Percentiles rank a stretch among this genome's conserved stretches.
Evolutionary conservation across 2,888 invertebrate species (phyloP).

Genomic region (Lamproptera curius): DNA sequence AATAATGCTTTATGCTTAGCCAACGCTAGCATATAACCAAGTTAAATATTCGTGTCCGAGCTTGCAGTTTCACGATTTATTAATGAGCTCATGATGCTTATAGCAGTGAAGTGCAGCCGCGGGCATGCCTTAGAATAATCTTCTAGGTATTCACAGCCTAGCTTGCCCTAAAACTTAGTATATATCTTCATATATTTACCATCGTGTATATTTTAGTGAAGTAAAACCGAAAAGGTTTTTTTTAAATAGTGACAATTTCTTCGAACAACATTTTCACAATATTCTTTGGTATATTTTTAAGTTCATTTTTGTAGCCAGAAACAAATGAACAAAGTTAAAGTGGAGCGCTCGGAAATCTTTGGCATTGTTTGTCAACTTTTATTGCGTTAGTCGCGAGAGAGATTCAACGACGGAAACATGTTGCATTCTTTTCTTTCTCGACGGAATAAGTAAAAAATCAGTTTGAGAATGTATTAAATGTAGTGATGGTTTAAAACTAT

Average conservation of each 20-base stretch:
- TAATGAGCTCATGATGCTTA: constrained; percentile 1
- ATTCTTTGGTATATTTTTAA: no score
- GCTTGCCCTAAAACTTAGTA: no score
- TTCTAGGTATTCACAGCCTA: no score
- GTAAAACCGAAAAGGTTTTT: no score
- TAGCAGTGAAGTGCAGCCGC: not conserved
- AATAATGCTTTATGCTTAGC: no score
- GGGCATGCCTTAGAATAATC: constrained; percentile 10
- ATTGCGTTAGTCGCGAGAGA: constrained; percentile 14
- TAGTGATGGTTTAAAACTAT: no score
- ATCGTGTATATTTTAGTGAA: no score
- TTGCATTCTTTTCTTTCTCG: constrained; percentile 11
- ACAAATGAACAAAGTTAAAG: constrained; percentile 18
- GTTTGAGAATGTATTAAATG: no score
- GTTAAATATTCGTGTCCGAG: not conserved
- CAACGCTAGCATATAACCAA: constrained; percentile 1
- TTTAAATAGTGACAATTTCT: no score
- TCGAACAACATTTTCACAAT: no score
- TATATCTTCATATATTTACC: no score
- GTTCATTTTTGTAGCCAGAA: constrained; percentile 8
- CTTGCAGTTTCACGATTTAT: not conserved
- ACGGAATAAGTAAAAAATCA: constrained; percentile 13
- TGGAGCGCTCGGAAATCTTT: constrained; percentile 16
- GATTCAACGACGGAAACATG: constrained; percentile 16
- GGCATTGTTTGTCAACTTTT: constrained; percentile 21